A percentile compares a stretch with the other conserved stretches of the same genome.
These are phyloP conservation scores for Cataglyphis rosenhaueri DNA, from an alignment of 2,888 invertebrate species.

Conservation along the genomic window DNA sequence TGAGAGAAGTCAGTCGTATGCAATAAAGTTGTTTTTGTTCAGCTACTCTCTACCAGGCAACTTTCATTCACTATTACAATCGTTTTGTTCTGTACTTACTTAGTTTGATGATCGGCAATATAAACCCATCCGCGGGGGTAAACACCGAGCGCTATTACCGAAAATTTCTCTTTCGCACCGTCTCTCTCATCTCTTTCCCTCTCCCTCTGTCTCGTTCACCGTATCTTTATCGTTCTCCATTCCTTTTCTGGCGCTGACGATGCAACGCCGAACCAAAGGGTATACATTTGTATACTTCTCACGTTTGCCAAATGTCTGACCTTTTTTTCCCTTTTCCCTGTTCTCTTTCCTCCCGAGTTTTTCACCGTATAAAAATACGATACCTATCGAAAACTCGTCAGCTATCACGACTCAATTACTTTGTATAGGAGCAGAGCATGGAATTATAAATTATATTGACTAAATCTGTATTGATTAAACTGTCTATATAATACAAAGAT, in stretches of 20 bases:
- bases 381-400: slow-evolving; percentile 22
- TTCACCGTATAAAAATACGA: slow-evolving; percentile 17
- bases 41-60: slow-evolving; percentile 80
- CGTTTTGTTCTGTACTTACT: slow-evolving; percentile 78
- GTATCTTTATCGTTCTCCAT: slow-evolving; percentile 37
- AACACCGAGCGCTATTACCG: slow-evolving; percentile 57
- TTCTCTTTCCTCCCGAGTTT: slow-evolving; percentile 7
- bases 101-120: slow-evolving; percentile 67
- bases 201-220: neutral
- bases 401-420: slow-evolving; percentile 17
- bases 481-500: neutral
- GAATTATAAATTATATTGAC: slow-evolving; percentile 1
- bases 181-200: slow-evolving; percentile 6
- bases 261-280: slow-evolving; percentile 8
- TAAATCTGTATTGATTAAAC: neutral
- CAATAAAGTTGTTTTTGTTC: slow-evolving; percentile 70
- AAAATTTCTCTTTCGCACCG: slow-evolving; percentile 22
- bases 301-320: slow-evolving; percentile 34
- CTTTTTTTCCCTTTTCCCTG: slow-evolving; percentile 12
- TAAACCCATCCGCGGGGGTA: slow-evolving; percentile 63
- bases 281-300: slow-evolving; percentile 38
- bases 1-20: slow-evolving; percentile 64
- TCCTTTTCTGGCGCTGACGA: slow-evolving; percentile 19
- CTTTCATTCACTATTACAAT: slow-evolving; percentile 80
- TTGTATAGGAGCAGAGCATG: neutral